A percentile compares a stretch with the other conserved stretches of the same genome.
These are phyloP conservation scores for Drosophila rufa DNA, from an alignment of 1,140 invertebrate species.

Conservation along the genomic window DNA sequence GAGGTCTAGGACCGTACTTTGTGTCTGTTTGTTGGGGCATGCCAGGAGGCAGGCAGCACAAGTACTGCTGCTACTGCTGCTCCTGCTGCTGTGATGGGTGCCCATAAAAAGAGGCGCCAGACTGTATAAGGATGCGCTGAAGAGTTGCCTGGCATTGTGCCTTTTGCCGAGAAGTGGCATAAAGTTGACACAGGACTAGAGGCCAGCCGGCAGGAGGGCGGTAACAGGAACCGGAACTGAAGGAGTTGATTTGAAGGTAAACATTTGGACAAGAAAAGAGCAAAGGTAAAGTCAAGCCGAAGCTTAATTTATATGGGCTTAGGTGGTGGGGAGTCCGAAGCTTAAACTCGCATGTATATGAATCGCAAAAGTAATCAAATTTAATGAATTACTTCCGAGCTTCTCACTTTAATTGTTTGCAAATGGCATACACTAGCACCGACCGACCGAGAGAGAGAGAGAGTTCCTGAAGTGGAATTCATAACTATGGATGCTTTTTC, in stretches of 20 bases:
- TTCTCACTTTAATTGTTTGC: constrained; percentile 32
- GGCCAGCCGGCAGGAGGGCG: constrained; percentile 2
- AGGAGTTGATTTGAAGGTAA: constrained; percentile 78
- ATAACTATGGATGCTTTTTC: constrained; percentile 15
- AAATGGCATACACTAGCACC: constrained; percentile 12
- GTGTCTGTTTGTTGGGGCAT: constrained; percentile 70
- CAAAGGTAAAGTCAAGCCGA: constrained; percentile 55
- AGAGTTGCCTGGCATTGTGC: constrained; percentile 67
- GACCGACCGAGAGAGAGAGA: too few species aligned
- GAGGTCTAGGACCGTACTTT: constrained; percentile 65
- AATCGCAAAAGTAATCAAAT: constrained; percentile 16
- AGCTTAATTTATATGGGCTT: constrained; percentile 41
- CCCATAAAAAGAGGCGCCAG: constrained; percentile 79
- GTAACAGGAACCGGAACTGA: constrained; percentile 25
- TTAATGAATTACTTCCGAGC: constrained; percentile 19
- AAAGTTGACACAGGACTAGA: constrained; percentile 74
- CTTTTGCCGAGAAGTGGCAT: constrained; percentile 70
- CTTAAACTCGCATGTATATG: constrained; percentile 13
- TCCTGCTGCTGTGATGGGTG: constrained; percentile 48
- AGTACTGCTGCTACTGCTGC: constrained; percentile 38
- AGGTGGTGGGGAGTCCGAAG: constrained; percentile 16
- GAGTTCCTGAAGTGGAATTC: constrained; percentile 2
- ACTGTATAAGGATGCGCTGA: constrained; percentile 73
- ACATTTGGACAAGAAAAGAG: constrained; percentile 71
- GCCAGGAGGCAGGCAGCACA: constrained; percentile 61